Evolutionary conservation across 2,113 vertebrate genomes (phyloP).

Genomic region (Zeus faber): DNA sequence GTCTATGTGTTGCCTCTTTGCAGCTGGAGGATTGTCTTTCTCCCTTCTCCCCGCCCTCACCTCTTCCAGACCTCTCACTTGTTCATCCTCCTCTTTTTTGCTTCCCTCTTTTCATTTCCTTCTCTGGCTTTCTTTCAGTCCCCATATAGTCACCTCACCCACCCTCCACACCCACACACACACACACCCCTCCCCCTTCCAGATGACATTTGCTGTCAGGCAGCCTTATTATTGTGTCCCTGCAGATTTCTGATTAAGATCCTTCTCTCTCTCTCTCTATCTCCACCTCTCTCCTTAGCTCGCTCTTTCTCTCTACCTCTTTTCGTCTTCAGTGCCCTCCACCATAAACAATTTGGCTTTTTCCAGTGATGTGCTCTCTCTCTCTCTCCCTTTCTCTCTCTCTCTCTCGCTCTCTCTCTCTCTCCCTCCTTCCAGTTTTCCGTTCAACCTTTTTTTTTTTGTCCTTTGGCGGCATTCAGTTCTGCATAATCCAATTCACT

Average conservation of each 20-base stretch:
- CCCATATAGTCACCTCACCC: background rate
- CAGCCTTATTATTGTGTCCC: slow-evolving; percentile 73
- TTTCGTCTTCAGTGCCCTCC: slow-evolving; percentile 14
- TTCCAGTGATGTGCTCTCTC: no score
- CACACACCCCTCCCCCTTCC: slow-evolving; percentile 42
- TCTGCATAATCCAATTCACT: slow-evolving; percentile 54
- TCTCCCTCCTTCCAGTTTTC: background rate
- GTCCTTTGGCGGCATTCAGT: slow-evolving; percentile 41
- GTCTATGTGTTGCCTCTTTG: slow-evolving; percentile 44
- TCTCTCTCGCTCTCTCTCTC: no score
- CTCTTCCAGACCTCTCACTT: slow-evolving; percentile 1
- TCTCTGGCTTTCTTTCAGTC: slow-evolving; percentile 7
- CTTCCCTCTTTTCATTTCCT: background rate
- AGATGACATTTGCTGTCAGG: slow-evolving; percentile 73
- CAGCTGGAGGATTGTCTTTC: slow-evolving; percentile 49
- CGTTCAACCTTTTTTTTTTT: slow-evolving; percentile 23
- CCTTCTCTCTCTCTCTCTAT: slow-evolving; percentile 31
- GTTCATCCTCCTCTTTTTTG: background rate
- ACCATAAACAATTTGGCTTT: no score
- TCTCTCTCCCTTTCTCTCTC: slow-evolving; percentile 10
- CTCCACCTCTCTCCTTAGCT: slow-evolving; percentile 27
- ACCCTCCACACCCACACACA: background rate
- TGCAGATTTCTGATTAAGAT: slow-evolving; percentile 70
- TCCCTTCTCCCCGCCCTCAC: slow-evolving; percentile 11
- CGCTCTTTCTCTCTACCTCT: slow-evolving; percentile 23